These are phyloP conservation scores for Onthophagus taurus DNA, from an alignment of 1,140 invertebrate genomes.

Conservation along the genomic window DNA sequence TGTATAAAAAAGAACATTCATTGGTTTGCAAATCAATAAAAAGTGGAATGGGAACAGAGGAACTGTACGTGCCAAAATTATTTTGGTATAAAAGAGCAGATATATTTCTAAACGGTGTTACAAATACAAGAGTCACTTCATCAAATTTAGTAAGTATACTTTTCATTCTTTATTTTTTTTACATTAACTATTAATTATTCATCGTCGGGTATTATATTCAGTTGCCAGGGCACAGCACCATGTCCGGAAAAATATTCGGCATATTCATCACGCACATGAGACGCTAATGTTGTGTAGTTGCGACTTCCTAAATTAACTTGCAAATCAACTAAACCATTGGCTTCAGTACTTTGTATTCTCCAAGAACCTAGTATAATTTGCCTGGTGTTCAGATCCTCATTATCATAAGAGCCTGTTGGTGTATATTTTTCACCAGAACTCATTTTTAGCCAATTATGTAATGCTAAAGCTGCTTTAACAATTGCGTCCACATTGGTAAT, in stretches of 20 bases:
- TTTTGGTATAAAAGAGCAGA: conserved; percentile 20
- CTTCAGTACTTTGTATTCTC: no score
- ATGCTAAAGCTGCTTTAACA: conserved; percentile 4
- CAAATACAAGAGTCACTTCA: conserved; percentile 12
- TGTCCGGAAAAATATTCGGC: no score
- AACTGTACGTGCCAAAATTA: conserved; percentile 19
- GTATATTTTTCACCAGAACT: conserved; percentile 9
- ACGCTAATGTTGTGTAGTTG: no score
- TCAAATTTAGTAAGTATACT: conserved; percentile 17
- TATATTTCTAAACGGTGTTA: conserved; percentile 16
- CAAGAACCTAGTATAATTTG: not conserved
- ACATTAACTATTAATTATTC: conserved; percentile 1
- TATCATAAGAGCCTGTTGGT: not conserved
- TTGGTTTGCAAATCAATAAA: conserved; percentile 18
- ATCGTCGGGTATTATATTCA: not conserved
- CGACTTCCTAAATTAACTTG: no score
- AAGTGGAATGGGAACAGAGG: conserved; percentile 17
- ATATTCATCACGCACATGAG: no score
- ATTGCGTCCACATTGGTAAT: not conserved
- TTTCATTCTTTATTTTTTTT: conserved; percentile 9
- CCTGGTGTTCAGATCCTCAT: conserved; percentile 4
- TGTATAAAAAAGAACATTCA: conserved; percentile 15
- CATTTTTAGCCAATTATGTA: conserved; percentile 9
- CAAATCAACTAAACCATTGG: no score
- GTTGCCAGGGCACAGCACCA: no score